Percentiles rank a stretch among this genome's conserved stretches.
phyloP scores from a whole-genome alignment of 2,113 vertebrate genomes.

The Phocoena sinus region DNA sequence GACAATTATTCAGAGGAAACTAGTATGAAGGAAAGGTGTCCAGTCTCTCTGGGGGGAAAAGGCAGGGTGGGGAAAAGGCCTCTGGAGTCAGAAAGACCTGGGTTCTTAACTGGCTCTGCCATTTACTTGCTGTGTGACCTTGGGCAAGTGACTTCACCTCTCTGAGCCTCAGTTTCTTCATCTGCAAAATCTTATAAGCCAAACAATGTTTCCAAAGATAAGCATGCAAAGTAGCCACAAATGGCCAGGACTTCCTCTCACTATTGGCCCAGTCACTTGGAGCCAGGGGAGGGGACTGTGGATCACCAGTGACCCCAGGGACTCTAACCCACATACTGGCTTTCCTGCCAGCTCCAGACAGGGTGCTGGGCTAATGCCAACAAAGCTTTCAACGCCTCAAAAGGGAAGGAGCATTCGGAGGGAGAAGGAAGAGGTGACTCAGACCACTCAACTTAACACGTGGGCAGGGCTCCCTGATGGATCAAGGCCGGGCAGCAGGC shows the following conservation, averaged over 20 bases:
- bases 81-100: not conserved
- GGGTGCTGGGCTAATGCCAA: not conserved
- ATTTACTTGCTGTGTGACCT: not conserved
- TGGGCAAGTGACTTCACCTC: not conserved
- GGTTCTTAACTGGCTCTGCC: not conserved
- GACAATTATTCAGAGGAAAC: not conserved
- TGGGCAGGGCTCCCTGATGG: not conserved
- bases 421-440: not conserved
- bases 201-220: not conserved
- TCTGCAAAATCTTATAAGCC: not conserved
- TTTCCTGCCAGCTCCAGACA: not conserved
- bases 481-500: not conserved
- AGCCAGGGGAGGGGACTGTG: not conserved
- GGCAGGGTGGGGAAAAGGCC: not conserved
- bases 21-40: not conserved
- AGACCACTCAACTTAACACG: not conserved
- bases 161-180: not conserved
- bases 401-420: not conserved
- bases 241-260: not conserved
- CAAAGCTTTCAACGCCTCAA: conserved; percentile 17
- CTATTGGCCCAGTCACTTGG: not conserved
- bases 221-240: not conserved
- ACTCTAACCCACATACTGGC: not conserved
- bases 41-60: not conserved
- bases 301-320: not conserved